These are phyloP conservation scores for Neocrepidodera transversa DNA, from an alignment of 2,888 invertebrate species.

Conservation along the genomic window DNA sequence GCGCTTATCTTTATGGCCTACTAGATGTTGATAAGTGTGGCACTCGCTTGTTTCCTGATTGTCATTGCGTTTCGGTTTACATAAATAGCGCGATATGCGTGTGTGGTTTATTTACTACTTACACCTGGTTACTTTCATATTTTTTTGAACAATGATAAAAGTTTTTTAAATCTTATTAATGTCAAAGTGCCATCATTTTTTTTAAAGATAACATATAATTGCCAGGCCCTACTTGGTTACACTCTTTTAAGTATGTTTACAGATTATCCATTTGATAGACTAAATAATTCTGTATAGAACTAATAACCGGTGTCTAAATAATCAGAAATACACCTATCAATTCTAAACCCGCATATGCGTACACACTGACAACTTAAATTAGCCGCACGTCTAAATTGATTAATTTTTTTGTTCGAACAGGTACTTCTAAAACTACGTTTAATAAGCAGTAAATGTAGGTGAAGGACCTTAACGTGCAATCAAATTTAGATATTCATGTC, in stretches of 20 bases:
- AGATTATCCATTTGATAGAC: too few species aligned
- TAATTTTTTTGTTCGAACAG: slow-evolving; percentile 22
- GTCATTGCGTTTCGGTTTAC: slow-evolving; percentile 26
- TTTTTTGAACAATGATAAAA: neutral
- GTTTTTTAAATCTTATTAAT: neutral
- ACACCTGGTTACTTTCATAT: slow-evolving; percentile 9
- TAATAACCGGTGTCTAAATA: too few species aligned
- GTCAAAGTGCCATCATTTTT: too few species aligned
- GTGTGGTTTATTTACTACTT: slow-evolving; percentile 33
- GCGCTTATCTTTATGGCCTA: slow-evolving; percentile 43
- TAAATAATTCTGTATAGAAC: too few species aligned
- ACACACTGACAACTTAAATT: slow-evolving; percentile 17
- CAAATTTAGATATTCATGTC: too few species aligned
- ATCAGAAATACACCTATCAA: too few species aligned
- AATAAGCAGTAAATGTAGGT: slow-evolving; percentile 18
- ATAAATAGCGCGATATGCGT: slow-evolving; percentile 12
- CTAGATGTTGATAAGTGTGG: slow-evolving; percentile 43
- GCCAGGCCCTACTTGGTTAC: too few species aligned
- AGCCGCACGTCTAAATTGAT: slow-evolving; percentile 14
- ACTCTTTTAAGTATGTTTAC: too few species aligned
- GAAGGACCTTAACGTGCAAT: too few species aligned
- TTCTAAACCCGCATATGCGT: slow-evolving; percentile 14
- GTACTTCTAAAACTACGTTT: slow-evolving; percentile 17
- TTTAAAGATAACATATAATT: too few species aligned
- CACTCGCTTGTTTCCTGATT: slow-evolving; percentile 40